Base-by-base conservation (phyloP, 2,888 invertebrate genomes). In the Platycheirus rosarum region DNA sequence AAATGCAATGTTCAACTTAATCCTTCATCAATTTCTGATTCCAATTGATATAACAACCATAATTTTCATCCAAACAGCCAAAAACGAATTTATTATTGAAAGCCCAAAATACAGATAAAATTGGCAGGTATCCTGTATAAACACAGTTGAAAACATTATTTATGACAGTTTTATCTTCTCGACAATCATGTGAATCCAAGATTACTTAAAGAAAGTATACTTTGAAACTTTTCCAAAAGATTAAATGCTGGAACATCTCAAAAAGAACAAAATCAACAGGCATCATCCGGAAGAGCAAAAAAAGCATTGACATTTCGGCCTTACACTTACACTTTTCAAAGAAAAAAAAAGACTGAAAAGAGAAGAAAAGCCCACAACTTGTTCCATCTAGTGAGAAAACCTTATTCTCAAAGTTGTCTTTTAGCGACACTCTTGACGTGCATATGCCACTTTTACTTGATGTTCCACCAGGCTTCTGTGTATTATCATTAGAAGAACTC, bases 151-250 rank as follows among this genome's bases (percentile, higher is more conserved):
- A 16, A 16, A 42, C 42, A 16, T 2, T 1, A 2, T 2, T 16
- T 8, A 46, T 44, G 13, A 53, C n/a, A n/a, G 18, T 35, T 14
- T 53, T 32, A 35, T 35, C 37, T 37, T 23, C 20, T 57, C 6
- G 40, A 57, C 57, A 40, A 57, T 40, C 37, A 57, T 40, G 40
- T 57, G 26, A 57, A 26, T 57, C 14, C 26, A 14, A 57, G 14
- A 26, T 57, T 40, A 40, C 57, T 40, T 23, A 11, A 57, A 60
- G 11, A 14, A 13, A 60, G 44, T 13, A 16, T 44, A 44, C 60
- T 60, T 60, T 60, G 60, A 29, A 60, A 44, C 16, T 60, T 60
- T 60, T 60, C 44, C 60, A 60, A 60, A 60, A 60, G 60, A 60
- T 60, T 44, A 60, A 44, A 60, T 11, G 29, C 29, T 11, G 44